Evolutionary conservation across 2,888 invertebrate species (phyloP).

Genomic region (Sesia bembeciformis): DNA sequence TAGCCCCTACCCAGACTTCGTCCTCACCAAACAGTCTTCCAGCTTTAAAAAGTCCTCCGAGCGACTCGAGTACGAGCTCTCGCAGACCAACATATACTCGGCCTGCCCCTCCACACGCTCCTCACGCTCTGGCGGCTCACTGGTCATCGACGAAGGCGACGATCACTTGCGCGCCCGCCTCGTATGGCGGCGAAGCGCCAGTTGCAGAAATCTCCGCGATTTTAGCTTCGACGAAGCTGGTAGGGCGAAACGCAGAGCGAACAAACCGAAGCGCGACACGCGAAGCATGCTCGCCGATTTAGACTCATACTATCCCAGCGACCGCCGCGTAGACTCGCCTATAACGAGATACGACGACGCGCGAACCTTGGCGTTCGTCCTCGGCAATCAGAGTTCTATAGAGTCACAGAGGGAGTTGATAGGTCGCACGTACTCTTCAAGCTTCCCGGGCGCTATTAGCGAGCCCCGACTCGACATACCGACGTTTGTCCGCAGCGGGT

Average conservation of each 20-base stretch:
- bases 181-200: constrained; percentile 85
- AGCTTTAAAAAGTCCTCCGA: constrained; percentile 59
- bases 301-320: constrained; percentile 49
- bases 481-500: constrained; percentile 78
- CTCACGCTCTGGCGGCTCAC: constrained; percentile 50
- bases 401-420: constrained; percentile 80
- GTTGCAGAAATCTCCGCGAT: constrained; percentile 87
- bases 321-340: constrained; percentile 78
- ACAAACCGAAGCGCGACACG: constrained; percentile 39
- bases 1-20: constrained; percentile 68
- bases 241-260: constrained; percentile 75
- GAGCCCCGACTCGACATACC: constrained; percentile 79
- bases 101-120: constrained; percentile 55
- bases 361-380: constrained; percentile 52
- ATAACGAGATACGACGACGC: constrained; percentile 83
- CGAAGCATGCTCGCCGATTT: constrained; percentile 47
- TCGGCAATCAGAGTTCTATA: constrained; percentile 68
- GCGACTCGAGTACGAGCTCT: constrained; percentile 74
- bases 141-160: constrained; percentile 31
- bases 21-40: constrained; percentile 57
- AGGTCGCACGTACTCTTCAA: constrained; percentile 87
- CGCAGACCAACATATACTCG: constrained; percentile 74
- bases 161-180: constrained; percentile 43
- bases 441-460: constrained; percentile 87
- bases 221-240: constrained; percentile 83